Evolutionary conservation across 2,888 invertebrate species (phyloP).

Genomic region (Cancer borealis): DNA sequence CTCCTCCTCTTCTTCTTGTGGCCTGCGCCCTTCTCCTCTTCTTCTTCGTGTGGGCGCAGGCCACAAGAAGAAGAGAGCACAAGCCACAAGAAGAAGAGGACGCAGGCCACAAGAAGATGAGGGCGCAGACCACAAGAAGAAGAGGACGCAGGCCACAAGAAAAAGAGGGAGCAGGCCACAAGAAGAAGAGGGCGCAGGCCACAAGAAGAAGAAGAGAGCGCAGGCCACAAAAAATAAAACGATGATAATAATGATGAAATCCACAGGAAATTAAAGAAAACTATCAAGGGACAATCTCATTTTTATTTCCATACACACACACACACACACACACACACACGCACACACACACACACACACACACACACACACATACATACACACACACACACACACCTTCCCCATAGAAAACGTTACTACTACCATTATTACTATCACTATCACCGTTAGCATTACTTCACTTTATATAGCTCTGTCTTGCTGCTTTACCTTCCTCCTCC

Average conservation of each 20-base stretch:
- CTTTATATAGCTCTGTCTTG: background rate
- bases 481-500: background rate
- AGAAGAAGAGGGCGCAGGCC: too few relatives aligned
- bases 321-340: conserved; percentile 49
- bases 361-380: conserved; percentile 49
- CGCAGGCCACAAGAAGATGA: too few relatives aligned
- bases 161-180: too few relatives aligned
- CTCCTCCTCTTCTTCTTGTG: too few relatives aligned
- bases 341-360: conserved; percentile 51
- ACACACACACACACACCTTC: conserved; percentile 29
- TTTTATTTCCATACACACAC: background rate
- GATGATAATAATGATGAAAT: background rate
- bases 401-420: background rate
- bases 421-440: background rate
- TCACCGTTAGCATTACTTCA: background rate
- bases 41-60: too few relatives aligned
- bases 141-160: too few relatives aligned
- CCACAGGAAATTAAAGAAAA: background rate
- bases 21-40: too few relatives aligned
- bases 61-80: too few relatives aligned
- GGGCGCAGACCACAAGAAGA: too few relatives aligned
- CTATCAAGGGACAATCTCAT: background rate
- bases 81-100: too few relatives aligned
- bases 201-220: too few relatives aligned
- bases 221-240: too few relatives aligned